A percentile compares a stretch with the other conserved stretches of the same genome.
Conservation (phyloP, 2,888 invertebrate genomes). For the Sarcophaga variegata region DNA sequence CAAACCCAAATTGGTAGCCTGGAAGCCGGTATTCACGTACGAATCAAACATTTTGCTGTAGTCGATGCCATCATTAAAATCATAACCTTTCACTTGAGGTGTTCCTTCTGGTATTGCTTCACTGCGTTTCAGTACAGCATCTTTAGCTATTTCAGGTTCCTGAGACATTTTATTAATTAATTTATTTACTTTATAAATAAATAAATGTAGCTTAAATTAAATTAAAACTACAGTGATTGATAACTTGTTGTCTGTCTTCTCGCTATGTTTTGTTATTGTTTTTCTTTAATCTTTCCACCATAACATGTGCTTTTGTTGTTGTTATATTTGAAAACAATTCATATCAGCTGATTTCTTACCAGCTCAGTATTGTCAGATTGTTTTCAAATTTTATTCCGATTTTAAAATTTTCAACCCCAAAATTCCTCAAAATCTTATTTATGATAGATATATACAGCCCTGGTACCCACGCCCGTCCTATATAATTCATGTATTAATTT, state of each 20-base stretch:
- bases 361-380: too few species aligned
- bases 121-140: conserved; percentile 88
- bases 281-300: too few species aligned
- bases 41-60: conserved; percentile 91
- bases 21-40: conserved; percentile 94
- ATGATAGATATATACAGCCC: too few species aligned
- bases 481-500: too few species aligned
- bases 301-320: too few species aligned
- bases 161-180: conserved; percentile 72
- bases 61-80: conserved; percentile 95
- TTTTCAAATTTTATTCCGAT: too few species aligned
- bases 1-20: conserved; percentile 96
- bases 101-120: conserved; percentile 86
- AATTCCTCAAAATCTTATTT: too few species aligned
- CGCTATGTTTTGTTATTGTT: neutral
- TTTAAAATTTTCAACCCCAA: too few species aligned
- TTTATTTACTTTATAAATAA: neutral
- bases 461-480: too few species aligned
- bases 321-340: too few species aligned
- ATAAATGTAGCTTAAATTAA: neutral
- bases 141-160: conserved; percentile 84
- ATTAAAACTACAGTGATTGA: conserved; percentile 1
- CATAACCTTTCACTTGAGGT: conserved; percentile 91
- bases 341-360: too few species aligned
- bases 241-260: neutral